phyloP scores from a whole-genome alignment of 2,888 invertebrate genomes.

The Tholera decimalis region DNA sequence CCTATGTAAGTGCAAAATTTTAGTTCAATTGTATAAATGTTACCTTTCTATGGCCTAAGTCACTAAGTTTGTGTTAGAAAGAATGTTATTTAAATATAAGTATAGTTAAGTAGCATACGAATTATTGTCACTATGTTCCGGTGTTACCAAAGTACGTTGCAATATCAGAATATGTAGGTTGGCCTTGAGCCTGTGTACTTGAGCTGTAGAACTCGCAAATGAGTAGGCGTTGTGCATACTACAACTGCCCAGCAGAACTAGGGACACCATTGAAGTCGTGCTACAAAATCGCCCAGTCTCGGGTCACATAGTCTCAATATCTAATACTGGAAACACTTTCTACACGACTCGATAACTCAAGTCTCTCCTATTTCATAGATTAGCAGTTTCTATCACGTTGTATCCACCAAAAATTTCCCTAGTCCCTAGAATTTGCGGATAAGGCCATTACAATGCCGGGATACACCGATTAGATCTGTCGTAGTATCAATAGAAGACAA shows the following conservation, averaged over 20 bases:
- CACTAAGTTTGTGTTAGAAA: conserved; percentile 62
- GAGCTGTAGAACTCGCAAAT: neutral
- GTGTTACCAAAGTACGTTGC: conserved; percentile 71
- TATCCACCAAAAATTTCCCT: neutral
- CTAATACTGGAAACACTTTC: neutral
- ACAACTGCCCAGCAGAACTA: neutral
- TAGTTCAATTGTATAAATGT: conserved; percentile 60
- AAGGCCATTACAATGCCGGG: conserved; percentile 10
- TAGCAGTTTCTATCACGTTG: neutral
- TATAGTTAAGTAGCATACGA: conserved; percentile 53
- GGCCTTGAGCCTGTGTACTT: conserved; percentile 1
- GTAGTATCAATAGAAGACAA: conserved; percentile 40
- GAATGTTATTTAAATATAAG: conserved; percentile 56
- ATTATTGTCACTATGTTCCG: conserved; percentile 51
- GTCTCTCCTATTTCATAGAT: neutral
- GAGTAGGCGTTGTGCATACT: neutral
- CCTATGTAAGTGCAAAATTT: conserved; percentile 31
- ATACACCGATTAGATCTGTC: conserved; percentile 16
- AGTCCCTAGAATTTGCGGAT: conserved; percentile 12
- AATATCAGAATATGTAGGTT: conserved; percentile 45
- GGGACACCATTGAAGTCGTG: neutral
- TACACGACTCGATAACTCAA: neutral
- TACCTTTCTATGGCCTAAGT: conserved; percentile 72
- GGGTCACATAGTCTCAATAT: neutral
- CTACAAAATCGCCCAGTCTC: neutral